phyloP scores from a whole-genome alignment of 2,888 invertebrate species.

The Julus scanicus region DNA sequence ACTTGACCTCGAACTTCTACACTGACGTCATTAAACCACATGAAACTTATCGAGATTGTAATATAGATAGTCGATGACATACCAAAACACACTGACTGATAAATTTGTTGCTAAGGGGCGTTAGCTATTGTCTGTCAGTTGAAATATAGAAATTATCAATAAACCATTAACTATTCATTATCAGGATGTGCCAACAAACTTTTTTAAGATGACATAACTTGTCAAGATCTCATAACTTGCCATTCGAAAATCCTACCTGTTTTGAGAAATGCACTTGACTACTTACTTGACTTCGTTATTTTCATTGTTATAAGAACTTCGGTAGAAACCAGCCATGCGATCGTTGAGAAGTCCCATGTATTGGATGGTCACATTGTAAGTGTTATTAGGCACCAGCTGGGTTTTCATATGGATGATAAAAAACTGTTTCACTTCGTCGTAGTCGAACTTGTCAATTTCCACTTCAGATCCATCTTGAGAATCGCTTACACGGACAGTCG shows the following conservation, averaged over 20 bases:
- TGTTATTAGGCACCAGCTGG: conserved; percentile 68
- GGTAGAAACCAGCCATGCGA: conserved; percentile 82
- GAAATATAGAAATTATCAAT: neutral
- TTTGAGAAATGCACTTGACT: neutral
- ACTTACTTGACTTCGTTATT: conserved; percentile 71
- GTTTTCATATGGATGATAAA: conserved; percentile 48
- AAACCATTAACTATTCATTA: no score
- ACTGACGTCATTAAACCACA: conserved; percentile 25
- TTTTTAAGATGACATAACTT: no score
- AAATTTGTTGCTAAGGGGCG: neutral
- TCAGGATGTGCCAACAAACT: no score
- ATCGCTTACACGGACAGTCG: conserved; percentile 67
- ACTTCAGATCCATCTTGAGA: neutral
- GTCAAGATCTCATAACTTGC: no score
- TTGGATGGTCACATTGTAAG: conserved; percentile 76
- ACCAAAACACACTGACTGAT: neutral
- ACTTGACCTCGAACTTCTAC: neutral
- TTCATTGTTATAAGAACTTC: conserved; percentile 79
- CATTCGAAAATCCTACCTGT: no score
- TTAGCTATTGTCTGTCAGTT: neutral
- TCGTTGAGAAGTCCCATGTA: conserved; percentile 81
- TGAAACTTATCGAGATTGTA: neutral
- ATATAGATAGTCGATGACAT: neutral
- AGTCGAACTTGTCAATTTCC: conserved; percentile 37
- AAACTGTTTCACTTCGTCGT: conserved; percentile 51